Percentiles rank a stretch among this genome's conserved stretches.
Conservation (phyloP, 2,113 vertebrate species). For the Passer domesticus region DNA sequence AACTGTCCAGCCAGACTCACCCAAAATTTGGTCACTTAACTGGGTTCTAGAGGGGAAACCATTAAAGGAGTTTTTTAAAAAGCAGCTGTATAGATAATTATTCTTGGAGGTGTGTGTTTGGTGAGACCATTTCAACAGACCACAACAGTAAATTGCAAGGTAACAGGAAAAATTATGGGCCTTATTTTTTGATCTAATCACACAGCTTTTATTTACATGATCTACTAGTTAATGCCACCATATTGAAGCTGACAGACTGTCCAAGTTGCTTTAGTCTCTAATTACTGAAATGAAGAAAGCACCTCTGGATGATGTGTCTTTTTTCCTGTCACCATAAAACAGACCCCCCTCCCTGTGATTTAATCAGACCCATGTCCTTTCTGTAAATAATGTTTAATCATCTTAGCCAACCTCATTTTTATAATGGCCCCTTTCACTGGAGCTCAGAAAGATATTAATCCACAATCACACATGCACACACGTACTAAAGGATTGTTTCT, state of each 20-base stretch:
- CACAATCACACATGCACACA: neutral
- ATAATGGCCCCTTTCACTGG: slow-evolving; percentile 74
- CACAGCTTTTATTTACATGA: slow-evolving; percentile 89
- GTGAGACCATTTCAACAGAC: neutral
- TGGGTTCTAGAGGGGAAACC: neutral
- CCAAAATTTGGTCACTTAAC: neutral
- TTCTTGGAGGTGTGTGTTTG: neutral
- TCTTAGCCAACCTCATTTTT: slow-evolving; percentile 80
- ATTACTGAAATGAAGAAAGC: slow-evolving; percentile 70
- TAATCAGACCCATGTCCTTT: slow-evolving; percentile 48
- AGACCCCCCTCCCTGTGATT: neutral
- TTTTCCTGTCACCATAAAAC: slow-evolving; percentile 17
- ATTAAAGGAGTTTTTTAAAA: neutral
- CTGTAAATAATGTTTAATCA: slow-evolving; percentile 87
- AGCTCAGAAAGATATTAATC: slow-evolving; percentile 63
- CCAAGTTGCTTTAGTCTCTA: slow-evolving; percentile 69
- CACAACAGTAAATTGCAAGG: neutral
- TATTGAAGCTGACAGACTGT: slow-evolving; percentile 74
- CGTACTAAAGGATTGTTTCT: neutral
- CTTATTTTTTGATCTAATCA: slow-evolving; percentile 88
- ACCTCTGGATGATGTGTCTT: neutral
- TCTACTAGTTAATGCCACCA: slow-evolving; percentile 71
- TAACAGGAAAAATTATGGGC: slow-evolving; percentile 27
- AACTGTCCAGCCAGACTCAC: neutral
- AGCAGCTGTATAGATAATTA: neutral